phyloP scores from a whole-genome alignment of 2,797 vertebrate species.

The Scolopax bukidnonensis region DNA sequence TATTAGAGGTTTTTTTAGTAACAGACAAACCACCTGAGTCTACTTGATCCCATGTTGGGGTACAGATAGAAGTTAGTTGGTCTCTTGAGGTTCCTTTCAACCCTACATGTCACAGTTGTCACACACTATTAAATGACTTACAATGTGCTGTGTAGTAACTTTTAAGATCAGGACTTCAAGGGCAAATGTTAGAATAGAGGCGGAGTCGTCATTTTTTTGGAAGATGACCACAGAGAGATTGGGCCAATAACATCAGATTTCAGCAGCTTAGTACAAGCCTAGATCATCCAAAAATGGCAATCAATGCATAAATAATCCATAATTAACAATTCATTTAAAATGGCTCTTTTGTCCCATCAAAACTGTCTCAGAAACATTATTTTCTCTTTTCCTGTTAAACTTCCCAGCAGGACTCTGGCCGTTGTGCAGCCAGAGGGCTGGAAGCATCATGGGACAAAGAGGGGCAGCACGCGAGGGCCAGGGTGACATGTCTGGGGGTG shows the following conservation, averaged over 20 bases:
- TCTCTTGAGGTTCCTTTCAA: too few relatives aligned
- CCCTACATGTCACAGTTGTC: too few relatives aligned
- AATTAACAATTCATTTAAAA: background rate
- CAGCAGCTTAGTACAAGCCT: background rate
- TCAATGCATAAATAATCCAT: background rate
- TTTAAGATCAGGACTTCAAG: too few relatives aligned
- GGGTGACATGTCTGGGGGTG: background rate
- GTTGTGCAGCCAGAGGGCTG: background rate
- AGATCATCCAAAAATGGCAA: background rate
- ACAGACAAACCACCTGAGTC: too few relatives aligned
- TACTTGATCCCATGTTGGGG: too few relatives aligned
- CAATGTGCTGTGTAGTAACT: too few relatives aligned
- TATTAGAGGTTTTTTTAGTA: too few relatives aligned
- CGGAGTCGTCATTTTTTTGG: background rate
- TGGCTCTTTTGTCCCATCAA: background rate
- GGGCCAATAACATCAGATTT: background rate
- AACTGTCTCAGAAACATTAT: background rate
- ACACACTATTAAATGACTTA: too few relatives aligned
- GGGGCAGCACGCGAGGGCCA: background rate
- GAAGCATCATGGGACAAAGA: accelerated
- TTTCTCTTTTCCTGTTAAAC: background rate
- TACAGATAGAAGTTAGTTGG: too few relatives aligned
- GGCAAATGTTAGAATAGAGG: too few relatives aligned
- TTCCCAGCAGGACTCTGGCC: background rate
- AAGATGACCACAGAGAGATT: background rate